Base-by-base conservation (phyloP, 2,888 invertebrate species). In the Dryomyza anilis region DNA sequence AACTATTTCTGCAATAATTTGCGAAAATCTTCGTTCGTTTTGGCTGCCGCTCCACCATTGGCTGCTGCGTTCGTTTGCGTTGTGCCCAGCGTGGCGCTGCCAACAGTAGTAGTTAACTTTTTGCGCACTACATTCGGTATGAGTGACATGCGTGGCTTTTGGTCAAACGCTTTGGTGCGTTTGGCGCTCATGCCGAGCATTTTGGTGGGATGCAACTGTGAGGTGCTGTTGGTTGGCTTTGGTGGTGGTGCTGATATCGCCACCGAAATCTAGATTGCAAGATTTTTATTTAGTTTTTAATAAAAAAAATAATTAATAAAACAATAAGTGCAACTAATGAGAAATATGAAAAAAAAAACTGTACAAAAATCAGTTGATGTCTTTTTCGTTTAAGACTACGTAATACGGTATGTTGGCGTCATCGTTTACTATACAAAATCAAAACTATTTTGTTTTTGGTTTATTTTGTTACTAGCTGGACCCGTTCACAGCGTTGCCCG, bases 181-280 rank as follows among this genome's bases (percentile, higher is more conserved):
- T 76, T 76, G 61, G 69, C 2, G 67, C 73, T 68, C 50, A 74
- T 12, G 58, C 69, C 59, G 55, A 76, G 63, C 62, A 74, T 19
- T 73, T 81, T 73, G 45, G 67, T 59, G 3, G 71, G 57, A 63
- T 68, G 69, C 14, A 52, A 27, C 0, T 63, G 10, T 0, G 68
- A 61, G 10, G 65, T 67, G 19, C 74, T 76, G 1, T 57, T 6
- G 67, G 65, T 3, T 8, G 81, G 72, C 5, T 76, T 76, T 12
- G 85, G 84, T 36, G 88, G 88, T 36, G 88, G 88, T 57, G 87
- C 86, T 29, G 88, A 88, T 27, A 88, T 80, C 0, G 87, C 86
- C 12, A 88, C 88, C 4, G 81, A 67, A 25, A 83, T 72, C 80
- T 83, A 25, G 21, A n/a, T n/a, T n/a, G n/a, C n/a, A n/a, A n/a